These are phyloP conservation scores for Thamnophis elegans DNA, from an alignment of 2,797 vertebrate genomes.

Conservation along the genomic window DNA sequence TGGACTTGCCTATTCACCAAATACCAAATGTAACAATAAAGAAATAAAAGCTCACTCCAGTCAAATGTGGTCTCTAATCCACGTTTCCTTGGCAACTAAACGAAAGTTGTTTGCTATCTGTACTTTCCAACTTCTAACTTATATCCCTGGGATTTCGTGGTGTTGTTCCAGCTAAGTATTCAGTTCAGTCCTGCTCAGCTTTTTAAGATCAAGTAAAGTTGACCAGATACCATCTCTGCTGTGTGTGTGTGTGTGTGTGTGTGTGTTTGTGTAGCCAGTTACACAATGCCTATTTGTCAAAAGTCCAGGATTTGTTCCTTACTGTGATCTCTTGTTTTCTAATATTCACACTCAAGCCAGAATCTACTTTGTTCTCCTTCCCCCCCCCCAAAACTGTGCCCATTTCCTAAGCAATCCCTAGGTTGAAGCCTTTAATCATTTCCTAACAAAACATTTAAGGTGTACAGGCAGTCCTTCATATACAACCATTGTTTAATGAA, in stretches of 20 bases:
- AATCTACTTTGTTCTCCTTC: background rate
- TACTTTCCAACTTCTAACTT: background rate
- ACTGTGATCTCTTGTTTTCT: background rate
- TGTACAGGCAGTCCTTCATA: too few relatives aligned
- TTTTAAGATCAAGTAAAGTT: background rate
- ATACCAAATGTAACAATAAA: background rate
- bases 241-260: background rate
- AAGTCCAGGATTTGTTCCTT: background rate
- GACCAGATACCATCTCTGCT: background rate
- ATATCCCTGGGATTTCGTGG: background rate
- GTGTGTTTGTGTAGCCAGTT: background rate
- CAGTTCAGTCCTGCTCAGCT: background rate
- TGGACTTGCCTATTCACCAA: background rate
- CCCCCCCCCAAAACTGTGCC: background rate
- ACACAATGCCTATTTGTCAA: background rate
- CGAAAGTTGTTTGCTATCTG: background rate
- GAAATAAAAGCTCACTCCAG: background rate
- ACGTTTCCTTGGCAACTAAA: background rate
- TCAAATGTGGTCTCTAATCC: background rate
- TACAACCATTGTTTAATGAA: too few relatives aligned
- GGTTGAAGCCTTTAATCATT: background rate
- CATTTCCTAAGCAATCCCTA: background rate
- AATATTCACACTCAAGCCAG: background rate
- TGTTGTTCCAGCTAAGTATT: background rate
- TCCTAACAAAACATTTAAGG: background rate